Evolutionary conservation across 2,888 invertebrate species (phyloP).

Genomic region (Eupelmus urozonus): DNA sequence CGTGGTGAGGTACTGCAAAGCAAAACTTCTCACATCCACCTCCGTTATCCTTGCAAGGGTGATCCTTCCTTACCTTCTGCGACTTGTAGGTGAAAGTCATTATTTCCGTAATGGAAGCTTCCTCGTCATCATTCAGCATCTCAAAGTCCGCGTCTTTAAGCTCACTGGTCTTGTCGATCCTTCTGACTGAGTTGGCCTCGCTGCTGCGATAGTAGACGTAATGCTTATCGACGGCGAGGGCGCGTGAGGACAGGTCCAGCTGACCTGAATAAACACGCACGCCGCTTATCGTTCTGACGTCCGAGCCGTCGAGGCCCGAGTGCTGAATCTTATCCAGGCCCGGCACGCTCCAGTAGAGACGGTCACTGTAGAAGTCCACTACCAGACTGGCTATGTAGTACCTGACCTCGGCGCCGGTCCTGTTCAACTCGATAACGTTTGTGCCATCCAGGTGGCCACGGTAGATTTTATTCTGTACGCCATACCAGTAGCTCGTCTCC

Average conservation of each 20-base stretch:
- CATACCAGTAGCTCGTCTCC: constrained; percentile 51
- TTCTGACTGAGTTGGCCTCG: constrained; percentile 30
- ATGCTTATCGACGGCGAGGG: constrained; percentile 48
- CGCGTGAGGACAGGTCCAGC: constrained; percentile 44
- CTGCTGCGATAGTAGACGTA: constrained; percentile 51
- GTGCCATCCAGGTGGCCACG: constrained; percentile 52
- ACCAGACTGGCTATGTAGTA: constrained; percentile 50
- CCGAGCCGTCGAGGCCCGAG: constrained; percentile 51
- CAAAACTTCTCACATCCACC: constrained; percentile 57
- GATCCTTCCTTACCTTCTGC: constrained; percentile 47
- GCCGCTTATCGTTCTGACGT: constrained; percentile 44
- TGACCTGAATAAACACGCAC: constrained; percentile 52
- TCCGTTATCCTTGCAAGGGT: constrained; percentile 47
- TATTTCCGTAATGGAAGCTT: constrained; percentile 54
- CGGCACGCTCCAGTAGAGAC: constrained; percentile 56
- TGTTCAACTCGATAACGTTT: constrained; percentile 40
- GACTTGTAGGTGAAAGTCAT: constrained; percentile 31
- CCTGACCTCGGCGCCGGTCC: constrained; percentile 18
- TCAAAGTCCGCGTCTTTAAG: constrained; percentile 46
- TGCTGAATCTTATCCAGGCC: constrained; percentile 49
- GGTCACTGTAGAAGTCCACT: constrained; percentile 46
- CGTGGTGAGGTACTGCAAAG: constrained; percentile 41
- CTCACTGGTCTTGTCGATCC: constrained; percentile 48
- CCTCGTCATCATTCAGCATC: constrained; percentile 39
- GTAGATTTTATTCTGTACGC: constrained; percentile 47